These are phyloP conservation scores for Mungos mungo DNA, from an alignment of 2,113 vertebrate genomes.

Conservation along the genomic window DNA sequence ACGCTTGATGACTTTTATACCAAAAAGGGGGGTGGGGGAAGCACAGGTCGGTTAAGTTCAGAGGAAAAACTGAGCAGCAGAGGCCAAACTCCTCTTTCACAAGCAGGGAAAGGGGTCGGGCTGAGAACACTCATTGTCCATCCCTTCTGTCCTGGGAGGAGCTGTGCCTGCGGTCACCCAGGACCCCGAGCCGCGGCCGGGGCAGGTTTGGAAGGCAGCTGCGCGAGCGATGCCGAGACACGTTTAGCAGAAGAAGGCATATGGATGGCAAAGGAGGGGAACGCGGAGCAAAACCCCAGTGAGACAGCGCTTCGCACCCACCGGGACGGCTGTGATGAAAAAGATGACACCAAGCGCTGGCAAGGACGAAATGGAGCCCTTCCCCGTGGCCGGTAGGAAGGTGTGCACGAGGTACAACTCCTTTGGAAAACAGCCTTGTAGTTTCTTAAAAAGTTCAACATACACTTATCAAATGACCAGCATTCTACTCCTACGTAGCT, in stretches of 20 bases:
- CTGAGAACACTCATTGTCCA: not conserved
- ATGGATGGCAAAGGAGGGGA: not conserved
- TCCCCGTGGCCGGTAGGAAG: not conserved
- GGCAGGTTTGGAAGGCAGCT: not conserved
- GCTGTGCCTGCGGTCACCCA: not conserved
- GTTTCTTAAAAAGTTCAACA: not conserved
- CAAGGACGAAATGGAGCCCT: not conserved
- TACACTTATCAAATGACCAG: not conserved
- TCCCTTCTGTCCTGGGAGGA: not conserved
- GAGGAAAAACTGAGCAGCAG: not conserved
- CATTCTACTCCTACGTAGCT: not conserved
- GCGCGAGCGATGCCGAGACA: not conserved
- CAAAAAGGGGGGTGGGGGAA: not conserved
- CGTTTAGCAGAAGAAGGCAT: not conserved
- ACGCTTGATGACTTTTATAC: not conserved
- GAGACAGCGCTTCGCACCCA: not conserved
- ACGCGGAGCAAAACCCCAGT: not conserved
- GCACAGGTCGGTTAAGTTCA: not conserved
- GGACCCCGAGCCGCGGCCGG: not conserved
- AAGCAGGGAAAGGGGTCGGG: not conserved
- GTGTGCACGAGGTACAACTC: not conserved
- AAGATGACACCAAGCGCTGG: not conserved
- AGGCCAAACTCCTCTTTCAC: not conserved
- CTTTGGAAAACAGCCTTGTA: not conserved
- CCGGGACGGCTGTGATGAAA: not conserved